Percentiles rank a stretch among this genome's conserved stretches.
Evolutionary conservation across 2,888 invertebrate genomes (phyloP).

Genomic region (Anarsia innoxiella): DNA sequence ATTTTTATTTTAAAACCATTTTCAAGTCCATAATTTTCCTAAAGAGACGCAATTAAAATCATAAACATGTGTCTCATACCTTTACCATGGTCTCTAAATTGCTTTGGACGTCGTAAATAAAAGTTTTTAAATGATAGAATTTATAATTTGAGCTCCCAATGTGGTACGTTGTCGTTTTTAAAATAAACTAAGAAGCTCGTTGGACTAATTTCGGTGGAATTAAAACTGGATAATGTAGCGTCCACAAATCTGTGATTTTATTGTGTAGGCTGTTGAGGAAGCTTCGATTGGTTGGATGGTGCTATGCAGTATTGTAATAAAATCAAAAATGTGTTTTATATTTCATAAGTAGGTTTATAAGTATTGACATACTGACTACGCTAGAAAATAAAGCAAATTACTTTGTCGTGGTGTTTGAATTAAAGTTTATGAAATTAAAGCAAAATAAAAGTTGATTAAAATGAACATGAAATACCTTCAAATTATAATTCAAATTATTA

Average conservation of each 20-base stretch:
- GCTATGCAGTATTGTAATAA: conserved; percentile 33
- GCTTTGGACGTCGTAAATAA: conserved; percentile 34
- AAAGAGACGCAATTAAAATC: conserved; percentile 35
- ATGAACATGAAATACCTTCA: too few relatives aligned
- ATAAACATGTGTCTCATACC: conserved; percentile 35
- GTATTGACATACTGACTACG: too few relatives aligned
- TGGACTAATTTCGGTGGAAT: conserved; percentile 54
- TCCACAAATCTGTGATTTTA: conserved; percentile 61
- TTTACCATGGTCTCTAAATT: conserved; percentile 27
- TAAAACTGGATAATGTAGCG: conserved; percentile 44
- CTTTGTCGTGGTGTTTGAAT: too few relatives aligned
- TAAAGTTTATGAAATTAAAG: too few relatives aligned
- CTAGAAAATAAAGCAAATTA: too few relatives aligned
- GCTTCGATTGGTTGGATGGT: conserved; percentile 35
- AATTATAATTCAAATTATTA: too few relatives aligned
- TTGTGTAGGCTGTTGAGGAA: conserved; percentile 57
- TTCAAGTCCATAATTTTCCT: conserved; percentile 31
- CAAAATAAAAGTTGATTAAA: too few relatives aligned
- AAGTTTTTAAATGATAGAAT: conserved; percentile 33
- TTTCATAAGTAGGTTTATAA: too few relatives aligned
- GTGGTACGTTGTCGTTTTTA: conserved; percentile 45
- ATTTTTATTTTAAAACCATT: conserved; percentile 36
- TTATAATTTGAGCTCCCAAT: conserved; percentile 42
- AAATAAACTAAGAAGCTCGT: conserved; percentile 46
- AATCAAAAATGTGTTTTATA: too few relatives aligned